Percentiles rank a stretch among this genome's conserved stretches.
Conservation (phyloP, 2,113 vertebrate species). For the Physeter macrocephalus region DNA sequence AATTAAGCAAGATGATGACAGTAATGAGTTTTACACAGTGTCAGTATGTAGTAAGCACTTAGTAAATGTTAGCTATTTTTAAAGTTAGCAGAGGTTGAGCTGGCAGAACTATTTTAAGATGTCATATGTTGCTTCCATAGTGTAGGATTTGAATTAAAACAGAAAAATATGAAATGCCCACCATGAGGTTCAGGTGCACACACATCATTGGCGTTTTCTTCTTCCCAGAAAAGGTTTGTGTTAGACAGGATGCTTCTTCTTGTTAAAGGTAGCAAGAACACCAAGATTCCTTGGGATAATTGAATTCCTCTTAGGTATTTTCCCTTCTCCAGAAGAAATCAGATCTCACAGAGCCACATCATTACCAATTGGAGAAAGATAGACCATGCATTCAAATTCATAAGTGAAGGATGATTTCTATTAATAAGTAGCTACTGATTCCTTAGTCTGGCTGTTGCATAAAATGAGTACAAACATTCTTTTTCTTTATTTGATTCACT, state of each 20-base stretch:
- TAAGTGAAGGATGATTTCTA: neutral
- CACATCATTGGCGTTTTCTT: neutral
- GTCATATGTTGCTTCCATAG: slow-evolving; percentile 42
- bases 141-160: slow-evolving; percentile 9
- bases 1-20: neutral
- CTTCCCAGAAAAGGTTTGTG: neutral
- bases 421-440: neutral
- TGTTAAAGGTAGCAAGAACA: neutral
- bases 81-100: slow-evolving; percentile 1
- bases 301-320: neutral
- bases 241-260: neutral
- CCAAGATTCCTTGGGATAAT: neutral
- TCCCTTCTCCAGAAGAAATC: neutral
- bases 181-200: neutral
- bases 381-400: neutral
- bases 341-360: neutral
- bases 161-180: neutral
- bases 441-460: neutral
- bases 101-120: slow-evolving; percentile 19
- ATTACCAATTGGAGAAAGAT: neutral
- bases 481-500: neutral
- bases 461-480: neutral
- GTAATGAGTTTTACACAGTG: neutral
- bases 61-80: slow-evolving; percentile 51
- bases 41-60: slow-evolving; percentile 25